Evolutionary conservation across 2,888 invertebrate genomes (phyloP).

Genomic region (Julus scandinavius): DNA sequence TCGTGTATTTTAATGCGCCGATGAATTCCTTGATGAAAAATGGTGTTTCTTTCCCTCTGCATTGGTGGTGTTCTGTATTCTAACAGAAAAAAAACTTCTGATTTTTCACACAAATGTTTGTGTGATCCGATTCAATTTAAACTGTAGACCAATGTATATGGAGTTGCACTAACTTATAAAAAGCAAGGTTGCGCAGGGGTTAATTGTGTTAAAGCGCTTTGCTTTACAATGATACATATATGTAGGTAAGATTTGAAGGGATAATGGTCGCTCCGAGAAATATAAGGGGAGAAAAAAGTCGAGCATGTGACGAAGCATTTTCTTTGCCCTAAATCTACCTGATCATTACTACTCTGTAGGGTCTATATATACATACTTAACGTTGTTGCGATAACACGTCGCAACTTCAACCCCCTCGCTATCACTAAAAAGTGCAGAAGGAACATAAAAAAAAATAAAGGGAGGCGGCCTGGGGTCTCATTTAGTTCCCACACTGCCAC

Average conservation of each 20-base stretch:
- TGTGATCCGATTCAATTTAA: conserved; percentile 43
- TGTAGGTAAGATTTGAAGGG: conserved; percentile 46
- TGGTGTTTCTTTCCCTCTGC: not conserved
- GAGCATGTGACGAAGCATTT: conserved; percentile 45
- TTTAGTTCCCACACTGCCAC: conserved; percentile 46
- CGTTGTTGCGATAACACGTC: conserved; percentile 41
- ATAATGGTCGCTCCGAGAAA: conserved; percentile 43
- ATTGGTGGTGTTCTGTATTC: conserved; percentile 1
- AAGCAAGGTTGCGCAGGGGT: conserved; percentile 45
- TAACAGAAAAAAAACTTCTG: not conserved
- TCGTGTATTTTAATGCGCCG: not conserved
- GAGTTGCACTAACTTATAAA: conserved; percentile 30
- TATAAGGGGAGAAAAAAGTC: not conserved
- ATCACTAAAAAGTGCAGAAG: conserved; percentile 20
- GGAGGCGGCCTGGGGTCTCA: conserved; percentile 42
- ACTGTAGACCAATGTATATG: conserved; percentile 16
- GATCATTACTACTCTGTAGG: conserved; percentile 22
- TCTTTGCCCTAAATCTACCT: conserved; percentile 36
- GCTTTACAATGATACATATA: conserved; percentile 25
- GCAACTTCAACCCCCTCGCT: not conserved
- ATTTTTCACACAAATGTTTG: not conserved
- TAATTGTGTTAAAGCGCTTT: conserved; percentile 46
- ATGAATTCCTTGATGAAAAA: not conserved
- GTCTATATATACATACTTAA: conserved; percentile 37
- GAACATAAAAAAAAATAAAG: not conserved